Percentiles rank a stretch among this genome's conserved stretches.
Conservation (phyloP, 2,113 vertebrate species). For the Tinamus guttatus region DNA sequence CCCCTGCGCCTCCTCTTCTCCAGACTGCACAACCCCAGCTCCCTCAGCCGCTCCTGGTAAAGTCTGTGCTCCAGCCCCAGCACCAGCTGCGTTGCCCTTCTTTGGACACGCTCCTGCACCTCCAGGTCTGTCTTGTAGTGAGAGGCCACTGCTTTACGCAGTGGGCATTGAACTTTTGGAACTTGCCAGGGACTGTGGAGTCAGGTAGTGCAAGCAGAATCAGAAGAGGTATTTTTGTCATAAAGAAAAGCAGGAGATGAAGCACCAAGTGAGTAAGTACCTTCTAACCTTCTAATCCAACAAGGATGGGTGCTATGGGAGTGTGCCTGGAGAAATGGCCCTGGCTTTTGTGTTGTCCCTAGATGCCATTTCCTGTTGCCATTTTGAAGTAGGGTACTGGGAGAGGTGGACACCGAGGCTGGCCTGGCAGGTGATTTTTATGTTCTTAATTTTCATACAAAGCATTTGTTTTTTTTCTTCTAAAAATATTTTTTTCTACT, state of each 20-base stretch:
- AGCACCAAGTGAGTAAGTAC: neutral
- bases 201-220: neutral
- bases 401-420: neutral
- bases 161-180: neutral
- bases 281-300: neutral
- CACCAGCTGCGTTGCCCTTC: no score
- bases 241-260: neutral
- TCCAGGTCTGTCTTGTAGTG: neutral
- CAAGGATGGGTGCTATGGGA: neutral
- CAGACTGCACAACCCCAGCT: no score
- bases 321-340: neutral
- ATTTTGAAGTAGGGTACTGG: accelerated
- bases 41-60: no score
- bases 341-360: neutral
- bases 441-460: neutral
- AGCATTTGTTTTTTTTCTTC: neutral
- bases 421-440: neutral
- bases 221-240: neutral
- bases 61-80: no score
- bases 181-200: neutral
- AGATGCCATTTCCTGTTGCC: neutral
- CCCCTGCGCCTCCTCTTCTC: no score
- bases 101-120: no score
- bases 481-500: neutral
- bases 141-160: neutral